Evolutionary conservation across 2,797 vertebrate genomes (phyloP).

Genomic region (Anableps anableps): DNA sequence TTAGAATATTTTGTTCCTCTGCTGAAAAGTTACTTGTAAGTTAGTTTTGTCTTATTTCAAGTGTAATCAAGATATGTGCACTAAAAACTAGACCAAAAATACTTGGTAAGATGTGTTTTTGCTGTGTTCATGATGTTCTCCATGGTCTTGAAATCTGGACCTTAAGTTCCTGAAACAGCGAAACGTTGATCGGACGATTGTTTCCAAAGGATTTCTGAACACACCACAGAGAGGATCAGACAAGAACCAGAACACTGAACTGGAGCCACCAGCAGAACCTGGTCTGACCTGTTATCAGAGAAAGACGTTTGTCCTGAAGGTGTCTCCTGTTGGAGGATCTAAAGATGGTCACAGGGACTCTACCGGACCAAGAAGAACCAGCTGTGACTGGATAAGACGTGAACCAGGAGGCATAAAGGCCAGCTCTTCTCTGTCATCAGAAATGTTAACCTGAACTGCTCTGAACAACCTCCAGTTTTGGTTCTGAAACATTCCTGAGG

Average conservation of each 20-base stretch:
- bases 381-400: background rate
- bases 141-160: background rate
- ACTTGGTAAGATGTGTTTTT: no score
- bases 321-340: no score
- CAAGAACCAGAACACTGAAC: background rate
- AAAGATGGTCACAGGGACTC: background rate
- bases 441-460: background rate
- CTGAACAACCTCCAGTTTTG: background rate
- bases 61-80: no score
- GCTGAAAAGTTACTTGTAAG: no score
- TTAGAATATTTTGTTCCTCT: no score
- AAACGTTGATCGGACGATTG: background rate
- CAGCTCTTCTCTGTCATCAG: background rate
- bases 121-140: background rate
- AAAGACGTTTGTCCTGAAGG: no score
- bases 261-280: background rate
- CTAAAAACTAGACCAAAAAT: no score
- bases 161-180: background rate
- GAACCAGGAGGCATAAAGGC: background rate
- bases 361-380: background rate
- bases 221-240: background rate
- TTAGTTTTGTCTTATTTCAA: no score
- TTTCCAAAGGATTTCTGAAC: background rate
- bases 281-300: background rate
- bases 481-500: background rate